Base-by-base conservation (phyloP, 2,113 vertebrate species). In the Campylorhamphus procurvoides region DNA sequence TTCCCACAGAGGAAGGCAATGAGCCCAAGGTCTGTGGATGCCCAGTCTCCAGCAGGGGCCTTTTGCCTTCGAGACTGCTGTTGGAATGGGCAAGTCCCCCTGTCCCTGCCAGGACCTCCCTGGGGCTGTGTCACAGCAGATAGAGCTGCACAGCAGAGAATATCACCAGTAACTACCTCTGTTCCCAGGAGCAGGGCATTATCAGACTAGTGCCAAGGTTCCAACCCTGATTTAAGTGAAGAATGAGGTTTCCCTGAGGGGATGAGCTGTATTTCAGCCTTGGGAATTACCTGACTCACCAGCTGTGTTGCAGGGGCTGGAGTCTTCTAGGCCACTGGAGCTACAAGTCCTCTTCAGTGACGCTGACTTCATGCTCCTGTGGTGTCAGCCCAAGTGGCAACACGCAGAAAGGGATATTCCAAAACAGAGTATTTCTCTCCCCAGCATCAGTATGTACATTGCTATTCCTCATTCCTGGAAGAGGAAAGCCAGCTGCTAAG, bases 51-150 rank as follows among this genome's bases (percentile, higher is more conserved):
- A 58, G 7, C 29, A 9, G 6, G 24, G 29, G 24, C 27, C 14
- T 8, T 52, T 42, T 72, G 71, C 25, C 44, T 40, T 1, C 4
- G 2, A 85, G 42, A 49, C 12, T 4, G 0, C 33, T 37, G 42
- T 5, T 55, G 63, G 49, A 60, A 31, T 0, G 0, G 35, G 13
- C 7, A 39, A 14, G 14, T n/a, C 29, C 10, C n/a, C 25, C 28
- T 53, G 20, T 35, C 18, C 49, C 24, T 1, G 1, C 31, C 33
- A 35, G 28, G 25, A 60, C 44, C 7, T 33, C 10, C 35, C 7
- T 20, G n/a, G 18, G 68, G 10, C 53, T 64, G 42, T 56, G 56
- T n/a, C 62, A 33, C 2, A 9, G 40, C 28, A 66, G 44, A 64
- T 18, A 18, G 49, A 64, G 33, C 35, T 39, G 35, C 22, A 37